A percentile compares a stretch with the other conserved stretches of the same genome.
Conservation (phyloP, 53 echinoderm and acorn worm genomes). For the Mesocentrotus franciscanus region DNA sequence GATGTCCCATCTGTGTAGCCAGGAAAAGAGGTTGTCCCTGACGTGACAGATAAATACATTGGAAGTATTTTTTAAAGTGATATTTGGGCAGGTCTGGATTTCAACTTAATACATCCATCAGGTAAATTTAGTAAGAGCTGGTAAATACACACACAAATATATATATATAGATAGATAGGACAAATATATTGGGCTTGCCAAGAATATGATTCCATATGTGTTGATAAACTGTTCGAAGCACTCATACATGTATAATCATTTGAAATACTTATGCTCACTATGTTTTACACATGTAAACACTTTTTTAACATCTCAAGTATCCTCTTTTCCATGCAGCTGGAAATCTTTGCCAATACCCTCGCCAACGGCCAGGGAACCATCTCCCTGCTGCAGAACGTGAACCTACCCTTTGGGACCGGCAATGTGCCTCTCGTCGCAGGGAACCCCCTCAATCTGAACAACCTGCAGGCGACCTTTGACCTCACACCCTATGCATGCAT, state of each 20-base stretch:
- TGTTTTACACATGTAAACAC: not conserved
- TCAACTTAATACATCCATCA: not conserved
- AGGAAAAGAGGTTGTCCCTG: not conserved
- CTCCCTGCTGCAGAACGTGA: conserved; percentile 51
- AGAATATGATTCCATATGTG: not conserved
- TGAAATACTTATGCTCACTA: not conserved
- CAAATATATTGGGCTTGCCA: not conserved
- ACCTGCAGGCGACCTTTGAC: conserved; percentile 71
- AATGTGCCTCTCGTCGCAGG: conserved; percentile 68
- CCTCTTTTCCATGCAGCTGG: conserved; percentile 32
- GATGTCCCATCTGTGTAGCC: too few species aligned
- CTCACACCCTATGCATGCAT: conserved; percentile 70
- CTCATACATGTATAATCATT: not conserved
- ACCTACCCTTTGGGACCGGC: conserved; percentile 32
- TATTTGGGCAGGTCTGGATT: not conserved
- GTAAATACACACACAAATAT: not conserved
- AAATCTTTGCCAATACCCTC: conserved; percentile 80
- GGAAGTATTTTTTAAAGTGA: not conserved
- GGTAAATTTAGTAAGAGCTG: not conserved
- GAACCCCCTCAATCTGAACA: conserved; percentile 59
- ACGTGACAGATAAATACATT: not conserved
- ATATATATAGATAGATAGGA: not conserved
- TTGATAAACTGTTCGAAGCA: not conserved
- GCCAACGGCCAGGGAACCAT: conserved; percentile 66
- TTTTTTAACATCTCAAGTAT: not conserved